Base-by-base conservation (phyloP, 37 sponge, comb jelly and placozoan species). In the Dysidea cf. avara region DNA sequence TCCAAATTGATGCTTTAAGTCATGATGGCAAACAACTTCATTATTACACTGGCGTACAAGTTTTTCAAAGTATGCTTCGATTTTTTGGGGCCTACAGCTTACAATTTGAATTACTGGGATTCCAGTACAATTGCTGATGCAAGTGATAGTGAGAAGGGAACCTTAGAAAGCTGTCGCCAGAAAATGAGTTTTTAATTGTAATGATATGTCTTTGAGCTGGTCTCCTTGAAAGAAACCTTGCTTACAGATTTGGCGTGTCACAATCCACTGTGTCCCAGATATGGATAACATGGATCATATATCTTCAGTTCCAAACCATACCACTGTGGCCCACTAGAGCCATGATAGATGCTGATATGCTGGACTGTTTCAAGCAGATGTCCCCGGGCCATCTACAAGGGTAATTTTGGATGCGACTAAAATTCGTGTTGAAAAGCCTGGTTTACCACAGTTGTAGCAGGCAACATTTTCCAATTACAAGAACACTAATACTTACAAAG, bases 351-450 rank as follows among this genome's bases (percentile, higher is more conserved):
- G 46, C 46, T 43, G n/a, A n/a, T n/a, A 43, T 43, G 46, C 46
- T 9, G 9, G 46, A 43, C 9, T 43, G 46, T 9, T 5, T 43
- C n/a, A n/a, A n/a, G n/a, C n/a, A n/a, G n/a, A n/a, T n/a, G n/a
- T n/a, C n/a, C n/a, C n/a, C n/a, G n/a, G 64, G 31, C 67, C 67
- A 50, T 52, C 57, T 7, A 65, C 56, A 35, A 18, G 78, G 26
- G 56, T 75, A 13, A 61, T 61, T 13, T 39, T 77, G 20, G 74
- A 72, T 58, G 39, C 43, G n/a, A 72, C 54, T 20, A 74, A 81
- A 66, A 73, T 81, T n/a, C 64, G 36, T 56, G 82, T 81, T 22
- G 74, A 73, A 54, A 43, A 81, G 40, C 66, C 82, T 31, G 9
- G 56, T 26, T 22, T 73, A 29, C 82, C 72, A 18, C 64, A 71